Evolutionary conservation across 2,888 invertebrate genomes (phyloP).

Genomic region (Phytoseiulus persimilis): DNA sequence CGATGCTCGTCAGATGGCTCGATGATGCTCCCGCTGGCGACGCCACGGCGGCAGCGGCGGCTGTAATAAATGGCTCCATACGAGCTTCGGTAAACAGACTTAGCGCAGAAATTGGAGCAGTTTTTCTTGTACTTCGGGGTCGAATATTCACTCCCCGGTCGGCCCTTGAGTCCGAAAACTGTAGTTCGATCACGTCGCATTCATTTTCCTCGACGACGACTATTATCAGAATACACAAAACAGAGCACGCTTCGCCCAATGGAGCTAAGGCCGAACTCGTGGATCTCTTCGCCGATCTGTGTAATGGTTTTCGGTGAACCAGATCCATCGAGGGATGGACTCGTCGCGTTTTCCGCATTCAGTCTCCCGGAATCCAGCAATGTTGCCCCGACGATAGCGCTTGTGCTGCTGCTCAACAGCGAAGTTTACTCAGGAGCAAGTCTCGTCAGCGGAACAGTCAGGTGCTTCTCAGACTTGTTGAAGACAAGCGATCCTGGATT

Average conservation of each 20-base stretch:
- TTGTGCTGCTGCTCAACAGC: background rate
- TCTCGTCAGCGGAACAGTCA: background rate
- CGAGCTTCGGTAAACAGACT: conserved; percentile 5
- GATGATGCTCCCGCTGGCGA: background rate
- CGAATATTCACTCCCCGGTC: background rate
- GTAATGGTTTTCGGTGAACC: background rate
- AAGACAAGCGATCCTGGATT: no score
- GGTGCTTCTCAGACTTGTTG: background rate
- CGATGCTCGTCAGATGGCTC: background rate
- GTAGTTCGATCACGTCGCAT: conserved; percentile 5
- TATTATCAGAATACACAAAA: background rate
- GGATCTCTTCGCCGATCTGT: background rate
- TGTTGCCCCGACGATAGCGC: no score
- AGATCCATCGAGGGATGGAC: background rate
- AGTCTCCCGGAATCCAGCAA: background rate
- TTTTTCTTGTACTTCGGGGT: background rate
- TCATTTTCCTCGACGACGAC: background rate
- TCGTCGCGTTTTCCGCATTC: background rate
- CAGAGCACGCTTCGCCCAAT: background rate
- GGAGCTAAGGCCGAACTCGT: background rate
- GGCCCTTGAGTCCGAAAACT: background rate
- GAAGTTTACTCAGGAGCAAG: background rate
- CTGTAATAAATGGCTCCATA: background rate
- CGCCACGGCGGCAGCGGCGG: background rate
- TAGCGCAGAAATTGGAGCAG: background rate